These are phyloP conservation scores for Halcyon senegalensis DNA, from an alignment of 2,113 vertebrate species.

Conservation along the genomic window DNA sequence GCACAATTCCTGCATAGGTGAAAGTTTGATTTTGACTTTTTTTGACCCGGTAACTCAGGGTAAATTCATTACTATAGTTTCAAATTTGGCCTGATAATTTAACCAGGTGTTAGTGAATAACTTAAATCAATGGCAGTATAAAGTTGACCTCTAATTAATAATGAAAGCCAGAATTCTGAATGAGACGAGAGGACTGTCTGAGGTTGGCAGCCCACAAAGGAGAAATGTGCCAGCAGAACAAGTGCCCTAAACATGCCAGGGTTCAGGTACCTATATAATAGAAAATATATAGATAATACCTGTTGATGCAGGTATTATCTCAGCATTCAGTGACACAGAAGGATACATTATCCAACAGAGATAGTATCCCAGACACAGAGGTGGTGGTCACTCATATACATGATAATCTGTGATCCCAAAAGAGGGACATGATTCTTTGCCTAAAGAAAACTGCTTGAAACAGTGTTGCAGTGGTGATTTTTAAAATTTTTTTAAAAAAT, in stretches of 20 bases:
- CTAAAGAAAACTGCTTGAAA: background rate
- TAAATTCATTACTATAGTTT: background rate
- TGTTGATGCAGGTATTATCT: background rate
- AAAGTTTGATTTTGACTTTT: background rate
- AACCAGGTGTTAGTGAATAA: background rate
- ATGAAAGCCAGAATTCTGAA: background rate
- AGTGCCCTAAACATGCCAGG: background rate
- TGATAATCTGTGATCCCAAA: background rate
- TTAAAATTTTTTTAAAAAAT: too few species aligned
- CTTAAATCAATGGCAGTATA: background rate
- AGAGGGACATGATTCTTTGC: accelerated
- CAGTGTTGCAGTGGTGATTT: accelerated
- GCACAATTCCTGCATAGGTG: background rate
- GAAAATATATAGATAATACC: too few species aligned
- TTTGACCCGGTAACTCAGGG: background rate
- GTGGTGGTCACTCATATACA: background rate
- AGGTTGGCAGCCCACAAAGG: background rate
- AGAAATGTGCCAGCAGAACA: background rate
- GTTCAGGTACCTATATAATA: background rate
- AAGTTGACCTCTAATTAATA: conserved; percentile 27
- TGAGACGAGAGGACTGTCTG: background rate
- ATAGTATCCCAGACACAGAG: background rate
- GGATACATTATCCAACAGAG: background rate
- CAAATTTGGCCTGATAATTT: background rate
- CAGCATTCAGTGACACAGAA: background rate